phyloP scores from a whole-genome alignment of 1,140 invertebrate species.

The Drosophila ambigua region DNA sequence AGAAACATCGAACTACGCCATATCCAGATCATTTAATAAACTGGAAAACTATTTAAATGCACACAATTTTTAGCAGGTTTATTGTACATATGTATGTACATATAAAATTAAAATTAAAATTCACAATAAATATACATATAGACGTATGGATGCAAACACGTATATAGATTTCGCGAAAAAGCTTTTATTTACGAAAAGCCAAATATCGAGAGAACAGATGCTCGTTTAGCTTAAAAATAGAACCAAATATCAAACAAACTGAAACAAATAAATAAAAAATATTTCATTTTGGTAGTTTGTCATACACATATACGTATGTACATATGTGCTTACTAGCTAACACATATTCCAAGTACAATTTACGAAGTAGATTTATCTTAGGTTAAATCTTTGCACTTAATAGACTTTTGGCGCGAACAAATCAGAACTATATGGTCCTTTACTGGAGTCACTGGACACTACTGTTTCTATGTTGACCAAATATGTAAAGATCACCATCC shows the following conservation, averaged over 20 bases:
- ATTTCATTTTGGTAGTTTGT: constrained; percentile 31
- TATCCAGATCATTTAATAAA: too few relatives aligned
- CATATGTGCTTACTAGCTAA: neutral
- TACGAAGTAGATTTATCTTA: too few relatives aligned
- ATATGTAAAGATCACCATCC: too few relatives aligned
- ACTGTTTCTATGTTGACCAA: too few relatives aligned
- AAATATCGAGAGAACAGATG: constrained; percentile 45
- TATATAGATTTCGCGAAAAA: constrained; percentile 34
- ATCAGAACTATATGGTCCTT: too few relatives aligned
- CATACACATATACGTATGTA: neutral
- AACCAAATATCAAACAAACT: constrained; percentile 43
- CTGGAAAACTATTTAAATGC: neutral
- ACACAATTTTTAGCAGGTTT: constrained; percentile 13
- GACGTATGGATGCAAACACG: constrained; percentile 10
- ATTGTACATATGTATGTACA: constrained; percentile 23
- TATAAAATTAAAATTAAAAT: constrained; percentile 16
- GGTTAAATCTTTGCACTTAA: too few relatives aligned
- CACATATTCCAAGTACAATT: neutral
- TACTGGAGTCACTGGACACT: too few relatives aligned
- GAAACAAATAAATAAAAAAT: constrained; percentile 32
- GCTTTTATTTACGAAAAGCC: constrained; percentile 43
- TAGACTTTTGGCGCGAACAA: too few relatives aligned
- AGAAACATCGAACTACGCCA: too few relatives aligned
- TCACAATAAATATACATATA: constrained; percentile 1
- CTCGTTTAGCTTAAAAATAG: constrained; percentile 51